Percentiles rank a stretch among this genome's conserved stretches.
These are phyloP conservation scores for Calyptomena viridis DNA, from an alignment of 2,113 vertebrate genomes.

Conservation along the genomic window DNA sequence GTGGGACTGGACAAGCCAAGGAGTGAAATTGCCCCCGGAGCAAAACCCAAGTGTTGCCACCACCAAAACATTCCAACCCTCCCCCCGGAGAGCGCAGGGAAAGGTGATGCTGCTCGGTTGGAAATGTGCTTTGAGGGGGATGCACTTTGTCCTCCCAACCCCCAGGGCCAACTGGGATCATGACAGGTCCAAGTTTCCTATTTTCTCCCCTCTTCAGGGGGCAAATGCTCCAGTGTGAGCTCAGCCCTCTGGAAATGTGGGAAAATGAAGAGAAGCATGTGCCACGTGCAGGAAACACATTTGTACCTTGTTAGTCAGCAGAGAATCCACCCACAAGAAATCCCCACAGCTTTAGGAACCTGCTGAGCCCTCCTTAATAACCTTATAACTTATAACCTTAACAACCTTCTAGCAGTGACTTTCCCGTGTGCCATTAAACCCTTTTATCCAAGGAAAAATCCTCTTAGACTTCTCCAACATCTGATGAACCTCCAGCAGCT, in stretches of 20 bases:
- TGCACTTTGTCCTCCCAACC: accelerated
- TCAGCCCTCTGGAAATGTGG: neutral
- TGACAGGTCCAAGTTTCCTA: neutral
- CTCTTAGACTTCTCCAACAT: neutral
- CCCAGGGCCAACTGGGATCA: neutral
- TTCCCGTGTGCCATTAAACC: neutral
- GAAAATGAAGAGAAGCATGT: neutral
- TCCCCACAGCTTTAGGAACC: neutral
- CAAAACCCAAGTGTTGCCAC: neutral
- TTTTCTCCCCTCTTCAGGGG: neutral
- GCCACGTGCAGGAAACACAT: accelerated
- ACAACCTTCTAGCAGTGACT: neutral
- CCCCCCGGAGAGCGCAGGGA: accelerated
- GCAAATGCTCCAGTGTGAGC: neutral
- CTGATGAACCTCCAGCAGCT: neutral
- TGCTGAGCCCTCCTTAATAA: neutral
- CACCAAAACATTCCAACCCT: accelerated
- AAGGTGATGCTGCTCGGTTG: accelerated
- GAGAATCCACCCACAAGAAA: neutral
- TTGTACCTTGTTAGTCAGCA: neutral
- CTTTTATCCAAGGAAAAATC: neutral
- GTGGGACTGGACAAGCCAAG: accelerated
- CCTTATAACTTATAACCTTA: neutral
- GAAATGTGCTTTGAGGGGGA: accelerated
- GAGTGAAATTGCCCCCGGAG: accelerated